phyloP scores from a whole-genome alignment of 2,113 vertebrate species.

The Bostrychus sinensis region DNA sequence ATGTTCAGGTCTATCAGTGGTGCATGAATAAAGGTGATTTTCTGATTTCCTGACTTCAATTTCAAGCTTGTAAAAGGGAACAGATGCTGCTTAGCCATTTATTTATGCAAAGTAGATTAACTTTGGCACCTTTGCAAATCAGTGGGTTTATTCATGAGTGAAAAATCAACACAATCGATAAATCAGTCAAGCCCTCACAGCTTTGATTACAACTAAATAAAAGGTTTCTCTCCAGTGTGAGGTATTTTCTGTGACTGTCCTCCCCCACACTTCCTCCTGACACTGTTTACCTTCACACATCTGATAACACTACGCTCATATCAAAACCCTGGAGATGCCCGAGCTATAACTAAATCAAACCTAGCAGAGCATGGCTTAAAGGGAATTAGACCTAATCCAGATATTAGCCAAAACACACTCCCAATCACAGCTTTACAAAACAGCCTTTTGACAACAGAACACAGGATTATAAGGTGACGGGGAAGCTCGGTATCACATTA shows the following conservation, averaged over 20 bases:
- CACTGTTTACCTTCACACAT: constrained; percentile 41
- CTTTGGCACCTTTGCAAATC: constrained; percentile 59
- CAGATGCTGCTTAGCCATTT: constrained; percentile 54
- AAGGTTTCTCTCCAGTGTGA: constrained; percentile 18
- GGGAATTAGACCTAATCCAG: constrained; percentile 49
- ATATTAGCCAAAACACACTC: constrained; percentile 56
- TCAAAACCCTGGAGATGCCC: constrained; percentile 30
- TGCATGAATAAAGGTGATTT: constrained; percentile 32
- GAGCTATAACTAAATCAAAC: constrained; percentile 42
- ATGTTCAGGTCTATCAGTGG: constrained; percentile 29
- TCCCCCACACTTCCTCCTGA: constrained; percentile 16
- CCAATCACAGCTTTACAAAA: constrained; percentile 40
- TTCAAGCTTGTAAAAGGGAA: constrained; percentile 27
- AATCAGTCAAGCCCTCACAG: constrained; percentile 17
- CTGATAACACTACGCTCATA: constrained; percentile 9
- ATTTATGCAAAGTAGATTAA: constrained; percentile 70
- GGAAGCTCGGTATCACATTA: background rate
- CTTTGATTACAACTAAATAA: constrained; percentile 31
- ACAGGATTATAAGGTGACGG: constrained; percentile 32
- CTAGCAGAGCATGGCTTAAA: constrained; percentile 23
- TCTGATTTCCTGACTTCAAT: constrained; percentile 41
- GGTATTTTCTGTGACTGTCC: constrained; percentile 13
- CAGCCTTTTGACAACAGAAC: constrained; percentile 28
- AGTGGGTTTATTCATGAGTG: constrained; percentile 48
- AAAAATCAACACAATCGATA: constrained; percentile 37